Percentiles rank a stretch among this genome's conserved stretches.
Evolutionary conservation across 37 sponge, comb jelly and placozoan genomes (phyloP).

Genomic region (Corticium candelabrum): DNA sequence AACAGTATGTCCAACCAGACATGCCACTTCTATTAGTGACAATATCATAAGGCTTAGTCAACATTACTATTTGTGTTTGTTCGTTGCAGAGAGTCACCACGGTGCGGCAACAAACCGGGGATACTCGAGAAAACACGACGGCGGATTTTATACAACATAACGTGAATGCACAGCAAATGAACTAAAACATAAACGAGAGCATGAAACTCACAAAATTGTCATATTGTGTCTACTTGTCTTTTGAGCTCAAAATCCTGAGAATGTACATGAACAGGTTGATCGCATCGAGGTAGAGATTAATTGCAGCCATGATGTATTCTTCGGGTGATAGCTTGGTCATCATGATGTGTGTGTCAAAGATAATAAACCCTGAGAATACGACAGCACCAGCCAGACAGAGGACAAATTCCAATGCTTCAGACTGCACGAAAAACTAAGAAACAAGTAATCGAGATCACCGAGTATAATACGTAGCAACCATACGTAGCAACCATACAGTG

Average conservation of each 20-base stretch:
- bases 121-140: slow-evolving; percentile 93
- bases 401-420: slow-evolving; percentile 71
- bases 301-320: slow-evolving; percentile 89
- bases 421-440: slow-evolving; percentile 67
- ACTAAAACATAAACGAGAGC: too few species aligned
- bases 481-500: background rate
- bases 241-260: slow-evolving; percentile 49
- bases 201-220: too few species aligned
- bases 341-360: slow-evolving; percentile 94
- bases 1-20: too few species aligned
- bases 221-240: background rate
- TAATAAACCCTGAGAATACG: slow-evolving; percentile 89
- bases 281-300: slow-evolving; percentile 91
- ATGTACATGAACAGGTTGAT: slow-evolving; percentile 91
- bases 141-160: slow-evolving; percentile 88
- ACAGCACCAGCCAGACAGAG: slow-evolving; percentile 79
- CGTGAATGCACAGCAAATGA: background rate
- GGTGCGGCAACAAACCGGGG: slow-evolving; percentile 88
- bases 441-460: background rate
- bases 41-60: background rate
- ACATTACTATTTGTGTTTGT: background rate
- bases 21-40: background rate
- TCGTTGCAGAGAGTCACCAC: slow-evolving; percentile 74
- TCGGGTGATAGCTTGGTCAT: slow-evolving; percentile 86
- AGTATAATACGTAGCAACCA: background rate